Evolutionary conservation across 1,140 invertebrate species (phyloP).

Genomic region (Phymorhynchus buccinoides): DNA sequence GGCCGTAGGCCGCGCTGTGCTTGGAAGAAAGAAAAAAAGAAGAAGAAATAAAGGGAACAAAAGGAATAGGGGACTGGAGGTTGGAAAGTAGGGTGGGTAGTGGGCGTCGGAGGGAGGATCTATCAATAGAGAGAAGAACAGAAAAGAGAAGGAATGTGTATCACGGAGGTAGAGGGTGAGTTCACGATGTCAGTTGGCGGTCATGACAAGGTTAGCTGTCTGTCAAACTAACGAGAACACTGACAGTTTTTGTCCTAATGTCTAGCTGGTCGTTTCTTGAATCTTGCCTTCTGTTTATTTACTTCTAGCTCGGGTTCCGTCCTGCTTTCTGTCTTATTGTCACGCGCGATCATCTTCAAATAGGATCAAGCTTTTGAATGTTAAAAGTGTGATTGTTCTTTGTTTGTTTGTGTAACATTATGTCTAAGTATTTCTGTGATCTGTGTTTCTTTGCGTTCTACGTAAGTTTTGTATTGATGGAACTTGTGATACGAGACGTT

Average conservation of each 20-base stretch:
- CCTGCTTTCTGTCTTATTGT: too few species aligned
- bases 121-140: background rate
- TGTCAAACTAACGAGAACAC: background rate
- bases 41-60: background rate
- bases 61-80: background rate
- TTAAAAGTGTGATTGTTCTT: too few species aligned
- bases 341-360: too few species aligned
- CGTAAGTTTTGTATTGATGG: too few species aligned
- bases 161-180: background rate
- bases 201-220: background rate
- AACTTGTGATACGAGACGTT: background rate
- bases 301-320: too few species aligned
- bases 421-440: too few species aligned
- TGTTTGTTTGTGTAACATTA: too few species aligned
- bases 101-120: background rate
- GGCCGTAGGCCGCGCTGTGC: background rate
- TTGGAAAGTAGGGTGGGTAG: background rate
- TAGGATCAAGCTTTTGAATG: too few species aligned
- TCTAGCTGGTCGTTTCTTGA: too few species aligned
- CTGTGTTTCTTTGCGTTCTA: too few species aligned
- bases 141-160: background rate
- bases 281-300: too few species aligned
- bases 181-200: background rate
- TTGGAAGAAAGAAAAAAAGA: background rate
- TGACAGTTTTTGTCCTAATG: too few species aligned